These are phyloP conservation scores for Drosophila rellima DNA, from an alignment of 2,888 invertebrate species.

Conservation along the genomic window DNA sequence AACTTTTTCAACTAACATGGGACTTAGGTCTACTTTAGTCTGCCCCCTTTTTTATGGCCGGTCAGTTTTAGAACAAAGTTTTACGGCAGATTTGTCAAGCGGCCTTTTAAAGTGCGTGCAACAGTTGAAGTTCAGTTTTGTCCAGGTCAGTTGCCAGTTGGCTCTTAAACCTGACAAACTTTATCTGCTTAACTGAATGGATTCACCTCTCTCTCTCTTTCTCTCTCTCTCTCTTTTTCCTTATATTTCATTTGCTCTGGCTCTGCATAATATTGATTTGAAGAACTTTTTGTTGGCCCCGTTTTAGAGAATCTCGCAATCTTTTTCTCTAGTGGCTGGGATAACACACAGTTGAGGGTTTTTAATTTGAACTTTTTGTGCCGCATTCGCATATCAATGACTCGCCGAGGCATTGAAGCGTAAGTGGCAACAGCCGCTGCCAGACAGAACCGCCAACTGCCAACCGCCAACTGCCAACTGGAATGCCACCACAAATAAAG, in stretches of 20 bases:
- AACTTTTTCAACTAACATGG: slow-evolving; percentile 43
- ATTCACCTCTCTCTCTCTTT: slow-evolving; percentile 6
- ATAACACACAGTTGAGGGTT: slow-evolving; percentile 74
- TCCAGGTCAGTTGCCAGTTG: slow-evolving; percentile 32
- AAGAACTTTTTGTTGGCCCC: slow-evolving; percentile 27
- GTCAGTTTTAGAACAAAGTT: slow-evolving; percentile 40
- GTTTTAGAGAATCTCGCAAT: slow-evolving; percentile 32
- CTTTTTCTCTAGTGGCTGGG: slow-evolving; percentile 46
- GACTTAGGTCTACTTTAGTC: slow-evolving; percentile 2
- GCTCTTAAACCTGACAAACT: slow-evolving; percentile 33
- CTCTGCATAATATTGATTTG: slow-evolving; percentile 70
- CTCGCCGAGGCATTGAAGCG: slow-evolving; percentile 54
- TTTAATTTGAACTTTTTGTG: slow-evolving; percentile 76
- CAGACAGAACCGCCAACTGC: slow-evolving; percentile 23
- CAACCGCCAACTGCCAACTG: slow-evolving; percentile 19
- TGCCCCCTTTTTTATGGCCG: slow-evolving; percentile 15
- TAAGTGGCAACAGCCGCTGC: slow-evolving; percentile 65
- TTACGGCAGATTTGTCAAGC: slow-evolving; percentile 64
- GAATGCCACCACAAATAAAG: slow-evolving; percentile 27
- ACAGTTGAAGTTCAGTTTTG: slow-evolving; percentile 41
- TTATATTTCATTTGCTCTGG: not conserved
- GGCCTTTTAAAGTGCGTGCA: slow-evolving; percentile 55
- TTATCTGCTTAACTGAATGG: slow-evolving; percentile 38
- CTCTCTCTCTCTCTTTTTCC: not conserved
- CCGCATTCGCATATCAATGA: slow-evolving; percentile 68